Conservation (phyloP, 2,888 invertebrate species). For the Epinotia nisella region DNA sequence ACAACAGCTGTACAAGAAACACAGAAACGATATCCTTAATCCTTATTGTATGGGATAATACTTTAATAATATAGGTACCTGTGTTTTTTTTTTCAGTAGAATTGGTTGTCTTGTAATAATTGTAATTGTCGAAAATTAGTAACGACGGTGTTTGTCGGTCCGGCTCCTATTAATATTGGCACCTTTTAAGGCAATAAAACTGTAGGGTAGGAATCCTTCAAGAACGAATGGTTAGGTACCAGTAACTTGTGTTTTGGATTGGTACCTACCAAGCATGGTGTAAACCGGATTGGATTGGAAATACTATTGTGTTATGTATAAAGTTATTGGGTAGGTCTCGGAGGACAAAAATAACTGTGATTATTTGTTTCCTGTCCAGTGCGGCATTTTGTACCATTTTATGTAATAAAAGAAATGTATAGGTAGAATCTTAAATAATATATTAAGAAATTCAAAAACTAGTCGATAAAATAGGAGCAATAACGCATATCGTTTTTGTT, state of each 20-base stretch:
- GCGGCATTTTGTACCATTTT: slow-evolving; percentile 36
- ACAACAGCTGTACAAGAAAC: no score
- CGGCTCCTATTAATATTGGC: neutral
- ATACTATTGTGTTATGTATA: neutral
- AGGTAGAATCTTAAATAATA: slow-evolving; percentile 22
- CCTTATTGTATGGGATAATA: neutral
- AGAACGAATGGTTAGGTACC: neutral
- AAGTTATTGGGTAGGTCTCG: slow-evolving; percentile 10
- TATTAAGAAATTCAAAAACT: slow-evolving; percentile 22
- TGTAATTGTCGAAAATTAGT: neutral
- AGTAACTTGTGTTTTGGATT: neutral
- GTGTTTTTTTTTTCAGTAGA: no score
- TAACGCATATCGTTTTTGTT: slow-evolving; percentile 76
- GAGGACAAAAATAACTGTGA: slow-evolving; percentile 52
- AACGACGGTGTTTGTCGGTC: neutral
- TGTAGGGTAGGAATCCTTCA: neutral
- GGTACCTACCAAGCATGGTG: neutral
- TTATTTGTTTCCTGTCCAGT: slow-evolving; percentile 48
- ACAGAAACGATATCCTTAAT: no score
- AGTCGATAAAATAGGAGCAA: slow-evolving; percentile 65
- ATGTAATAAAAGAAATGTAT: slow-evolving; percentile 28
- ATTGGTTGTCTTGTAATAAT: neutral
- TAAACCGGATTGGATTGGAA: neutral
- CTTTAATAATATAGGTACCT: neutral
- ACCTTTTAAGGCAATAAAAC: neutral